These are phyloP conservation scores for Tribolium castaneum DNA, from an alignment of 1,140 invertebrate genomes.

Conservation along the genomic window DNA sequence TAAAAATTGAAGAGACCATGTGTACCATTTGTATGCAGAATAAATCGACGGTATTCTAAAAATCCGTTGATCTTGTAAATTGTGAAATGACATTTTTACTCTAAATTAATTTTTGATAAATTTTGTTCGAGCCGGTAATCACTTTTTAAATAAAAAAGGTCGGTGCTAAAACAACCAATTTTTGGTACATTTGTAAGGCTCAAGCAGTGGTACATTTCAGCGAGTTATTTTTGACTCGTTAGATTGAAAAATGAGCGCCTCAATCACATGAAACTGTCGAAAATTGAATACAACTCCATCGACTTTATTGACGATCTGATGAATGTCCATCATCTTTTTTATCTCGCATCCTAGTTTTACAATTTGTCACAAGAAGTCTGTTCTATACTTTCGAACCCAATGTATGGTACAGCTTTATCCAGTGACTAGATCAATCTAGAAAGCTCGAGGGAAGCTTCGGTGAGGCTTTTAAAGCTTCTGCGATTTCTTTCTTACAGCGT, in stretches of 20 bases:
- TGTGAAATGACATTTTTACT: no score
- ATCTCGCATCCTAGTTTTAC: not conserved
- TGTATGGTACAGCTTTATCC: not conserved
- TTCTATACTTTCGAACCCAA: not conserved
- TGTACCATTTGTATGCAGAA: no score
- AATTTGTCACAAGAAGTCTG: constrained; percentile 6
- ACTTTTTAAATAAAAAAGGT: no score
- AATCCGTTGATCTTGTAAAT: no score
- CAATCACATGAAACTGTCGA: not conserved
- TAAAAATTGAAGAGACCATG: no score
- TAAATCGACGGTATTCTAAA: no score
- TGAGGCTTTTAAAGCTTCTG: constrained; percentile 38
- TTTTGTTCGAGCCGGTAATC: no score
- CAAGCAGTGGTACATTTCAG: no score
- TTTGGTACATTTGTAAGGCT: no score
- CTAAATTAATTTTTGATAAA: no score
- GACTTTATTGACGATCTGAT: not conserved
- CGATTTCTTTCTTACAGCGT: constrained; percentile 41
- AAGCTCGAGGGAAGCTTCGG: constrained; percentile 40
- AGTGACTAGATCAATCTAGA: constrained; percentile 44
- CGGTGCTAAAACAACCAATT: no score
- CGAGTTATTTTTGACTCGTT: not conserved
- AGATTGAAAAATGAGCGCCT: not conserved
- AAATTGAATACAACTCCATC: not conserved
- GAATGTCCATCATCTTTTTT: not conserved